phyloP scores from a whole-genome alignment of 1,140 invertebrate species.

The Panulirus ornatus region DNA sequence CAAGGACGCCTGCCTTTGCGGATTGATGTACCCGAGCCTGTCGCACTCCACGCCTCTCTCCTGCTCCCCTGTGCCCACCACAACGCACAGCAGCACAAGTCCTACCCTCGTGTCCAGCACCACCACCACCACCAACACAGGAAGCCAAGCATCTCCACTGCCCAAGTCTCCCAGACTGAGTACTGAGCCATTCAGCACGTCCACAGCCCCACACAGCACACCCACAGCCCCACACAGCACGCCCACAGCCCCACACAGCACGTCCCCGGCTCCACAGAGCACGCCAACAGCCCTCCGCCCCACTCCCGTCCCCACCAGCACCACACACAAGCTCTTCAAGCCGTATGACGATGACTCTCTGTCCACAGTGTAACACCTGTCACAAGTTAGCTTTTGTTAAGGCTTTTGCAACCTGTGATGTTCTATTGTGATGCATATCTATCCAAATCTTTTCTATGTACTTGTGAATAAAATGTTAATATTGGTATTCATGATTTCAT shows the following conservation, averaged over 20 bases:
- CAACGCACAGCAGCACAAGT: not conserved
- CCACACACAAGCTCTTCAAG: slow-evolving; percentile 39
- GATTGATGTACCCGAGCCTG: slow-evolving; percentile 33
- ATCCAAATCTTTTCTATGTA: not conserved
- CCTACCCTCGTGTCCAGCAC: not conserved
- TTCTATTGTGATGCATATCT: not conserved
- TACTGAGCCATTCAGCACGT: too few species aligned
- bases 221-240: not conserved
- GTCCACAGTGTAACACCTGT: not conserved
- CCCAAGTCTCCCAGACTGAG: too few species aligned
- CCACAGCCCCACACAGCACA: not conserved
- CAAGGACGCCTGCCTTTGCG: slow-evolving; percentile 42
- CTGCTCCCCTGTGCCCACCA: not conserved
- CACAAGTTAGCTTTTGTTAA: not conserved
- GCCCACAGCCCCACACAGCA: too few species aligned
- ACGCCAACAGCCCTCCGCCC: not conserved
- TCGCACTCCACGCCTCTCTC: not conserved
- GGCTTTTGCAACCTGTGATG: not conserved
- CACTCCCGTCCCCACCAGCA: slow-evolving; percentile 16
- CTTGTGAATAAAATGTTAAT: not conserved
- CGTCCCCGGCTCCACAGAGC: too few species aligned
- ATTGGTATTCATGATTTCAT: not conserved
- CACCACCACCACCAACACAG: slow-evolving; percentile 16
- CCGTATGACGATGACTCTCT: slow-evolving; percentile 49
- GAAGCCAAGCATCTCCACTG: too few species aligned